phyloP scores from a whole-genome alignment of 2,797 vertebrate species.

The Lacerta agilis region DNA sequence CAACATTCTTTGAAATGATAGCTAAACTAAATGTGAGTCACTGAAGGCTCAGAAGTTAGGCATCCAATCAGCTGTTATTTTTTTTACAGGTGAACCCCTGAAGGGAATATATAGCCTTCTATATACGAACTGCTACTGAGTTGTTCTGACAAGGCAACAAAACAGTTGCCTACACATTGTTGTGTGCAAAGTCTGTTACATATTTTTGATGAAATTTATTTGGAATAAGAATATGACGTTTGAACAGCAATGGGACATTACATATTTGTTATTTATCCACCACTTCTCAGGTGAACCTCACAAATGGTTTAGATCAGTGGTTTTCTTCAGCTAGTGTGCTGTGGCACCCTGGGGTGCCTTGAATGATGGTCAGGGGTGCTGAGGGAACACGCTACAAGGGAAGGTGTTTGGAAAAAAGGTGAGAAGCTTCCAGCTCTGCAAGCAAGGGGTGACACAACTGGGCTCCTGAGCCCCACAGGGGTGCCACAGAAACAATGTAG shows the following conservation, averaged over 20 bases:
- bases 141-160: not conserved
- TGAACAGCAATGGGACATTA: not conserved
- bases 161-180: not conserved
- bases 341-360: too few species aligned
- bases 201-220: not conserved
- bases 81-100: not conserved
- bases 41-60: not conserved
- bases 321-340: too few species aligned
- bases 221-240: not conserved
- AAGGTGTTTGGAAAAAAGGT: too few species aligned
- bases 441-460: too few species aligned
- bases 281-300: not conserved
- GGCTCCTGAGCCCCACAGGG: too few species aligned
- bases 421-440: too few species aligned
- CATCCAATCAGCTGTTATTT: not conserved
- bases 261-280: not conserved
- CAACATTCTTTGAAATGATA: too few species aligned
- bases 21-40: not conserved
- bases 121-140: not conserved
- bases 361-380: too few species aligned
- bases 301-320: too few species aligned
- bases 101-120: not conserved
- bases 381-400: too few species aligned
- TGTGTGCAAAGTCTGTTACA: not conserved
- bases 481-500: too few species aligned